These are phyloP conservation scores for Drosophila bipectinata DNA, from an alignment of 1,140 invertebrate genomes.

Conservation along the genomic window DNA sequence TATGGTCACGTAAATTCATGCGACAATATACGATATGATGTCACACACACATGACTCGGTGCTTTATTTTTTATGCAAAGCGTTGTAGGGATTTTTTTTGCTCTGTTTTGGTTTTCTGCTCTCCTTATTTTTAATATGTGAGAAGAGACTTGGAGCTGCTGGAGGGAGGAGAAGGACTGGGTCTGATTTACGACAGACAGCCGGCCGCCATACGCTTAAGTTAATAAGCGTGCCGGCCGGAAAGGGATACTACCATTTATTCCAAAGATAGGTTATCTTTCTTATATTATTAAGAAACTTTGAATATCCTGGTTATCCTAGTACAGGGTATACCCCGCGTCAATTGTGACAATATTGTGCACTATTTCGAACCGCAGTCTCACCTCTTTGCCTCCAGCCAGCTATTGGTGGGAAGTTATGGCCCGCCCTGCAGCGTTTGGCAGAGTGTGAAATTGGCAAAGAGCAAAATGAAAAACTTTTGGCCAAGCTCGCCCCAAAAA, in stretches of 20 bases:
- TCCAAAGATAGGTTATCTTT: conserved; percentile 23
- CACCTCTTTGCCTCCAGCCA: conserved; percentile 38
- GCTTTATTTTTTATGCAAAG: conserved; percentile 82
- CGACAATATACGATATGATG: conserved; percentile 82
- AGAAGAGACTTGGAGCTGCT: conserved; percentile 67
- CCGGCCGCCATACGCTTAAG: conserved; percentile 58
- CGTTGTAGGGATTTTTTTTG: conserved; percentile 66
- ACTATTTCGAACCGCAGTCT: conserved; percentile 33
- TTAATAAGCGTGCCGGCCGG: conserved; percentile 66
- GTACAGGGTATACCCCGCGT: conserved; percentile 7
- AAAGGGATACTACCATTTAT: conserved; percentile 21
- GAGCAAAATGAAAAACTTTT: conserved; percentile 78
- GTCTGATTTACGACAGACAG: conserved; percentile 69
- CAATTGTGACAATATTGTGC: conserved; percentile 44
- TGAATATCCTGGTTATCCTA: too few relatives aligned
- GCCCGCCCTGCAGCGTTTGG: conserved; percentile 71
- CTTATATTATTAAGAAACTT: conserved; percentile 6
- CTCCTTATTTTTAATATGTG: conserved; percentile 58
- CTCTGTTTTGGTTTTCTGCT: conserved; percentile 40
- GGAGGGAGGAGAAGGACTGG: conserved; percentile 22
- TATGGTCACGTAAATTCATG: conserved; percentile 82
- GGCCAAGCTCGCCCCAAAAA: conserved; percentile 24
- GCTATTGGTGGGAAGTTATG: conserved; percentile 65
- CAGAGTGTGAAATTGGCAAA: conserved; percentile 80
- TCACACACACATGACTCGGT: conserved; percentile 67